phyloP scores from a whole-genome alignment of 2,113 vertebrate genomes.

The Mystacornis crossleyi region DNA sequence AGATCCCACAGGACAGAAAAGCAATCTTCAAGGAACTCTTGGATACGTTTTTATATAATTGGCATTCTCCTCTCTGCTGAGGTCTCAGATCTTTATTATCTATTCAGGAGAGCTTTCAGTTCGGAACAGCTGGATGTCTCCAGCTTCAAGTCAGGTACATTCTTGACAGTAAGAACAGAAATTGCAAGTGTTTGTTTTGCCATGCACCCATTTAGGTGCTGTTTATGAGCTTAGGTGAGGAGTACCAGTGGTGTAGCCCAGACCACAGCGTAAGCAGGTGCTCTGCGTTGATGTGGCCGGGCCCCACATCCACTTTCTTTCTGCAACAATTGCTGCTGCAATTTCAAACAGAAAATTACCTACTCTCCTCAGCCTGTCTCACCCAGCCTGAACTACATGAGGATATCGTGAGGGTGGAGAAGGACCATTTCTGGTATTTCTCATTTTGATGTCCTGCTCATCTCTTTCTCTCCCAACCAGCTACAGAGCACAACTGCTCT shows the following conservation, averaged over 20 bases:
- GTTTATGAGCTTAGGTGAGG: neutral
- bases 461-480: neutral
- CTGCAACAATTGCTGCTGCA: neutral
- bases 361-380: neutral
- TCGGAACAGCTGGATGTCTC: neutral
- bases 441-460: neutral
- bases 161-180: neutral
- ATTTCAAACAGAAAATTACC: neutral
- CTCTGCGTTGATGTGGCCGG: neutral
- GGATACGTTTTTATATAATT: neutral
- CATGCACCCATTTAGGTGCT: neutral
- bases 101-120: neutral
- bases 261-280: neutral
- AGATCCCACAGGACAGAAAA: neutral
- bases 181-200: neutral
- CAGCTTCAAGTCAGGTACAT: neutral
- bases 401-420: neutral
- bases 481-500: neutral
- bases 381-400: neutral
- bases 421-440: neutral
- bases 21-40: constrained; percentile 14
- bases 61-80: neutral
- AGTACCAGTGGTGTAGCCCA: neutral
- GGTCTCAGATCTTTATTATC: neutral
- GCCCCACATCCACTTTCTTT: neutral